Base-by-base conservation (phyloP, 2,113 vertebrate genomes). In the Charina bottae region DNA sequence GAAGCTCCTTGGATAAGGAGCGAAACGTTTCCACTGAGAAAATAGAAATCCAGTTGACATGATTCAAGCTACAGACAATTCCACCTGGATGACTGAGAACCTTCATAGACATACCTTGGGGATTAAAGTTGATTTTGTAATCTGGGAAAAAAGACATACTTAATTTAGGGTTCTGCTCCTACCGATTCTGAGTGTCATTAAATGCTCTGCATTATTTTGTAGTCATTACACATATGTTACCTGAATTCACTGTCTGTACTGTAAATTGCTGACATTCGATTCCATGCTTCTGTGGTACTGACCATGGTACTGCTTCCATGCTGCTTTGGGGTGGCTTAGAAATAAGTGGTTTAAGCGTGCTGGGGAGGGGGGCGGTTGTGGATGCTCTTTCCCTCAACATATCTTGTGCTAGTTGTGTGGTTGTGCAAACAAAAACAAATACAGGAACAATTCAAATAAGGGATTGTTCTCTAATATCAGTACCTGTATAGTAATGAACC, bases 291-390 rank as follows among this genome's bases (percentile, higher is more conserved):
- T 55, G 11, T 24, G 59, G 84, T 68, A 87, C 62, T 91, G 85
- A 86, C 59, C 83, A 64, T 91, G 85, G 62, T 91, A 78, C 85
- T 91, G 37, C 86, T 90, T 91, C 2, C 49, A 26, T 91, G 84
- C 23, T 42, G 7, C 60, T 87, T 37, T 46, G 62, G 6, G 54
- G 13, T 28, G 10, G 33, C 2, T 87, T 24, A 58, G 33, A 78
- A 84, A 37, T 56, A 78, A 46, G 17, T 23, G 62, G 56, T 56
- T 24, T 86, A 10, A 53, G n/a, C 55, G 53, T 26, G 55, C n/a
- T 87, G 17, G 53, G 13, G 1, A 68, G 49, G 12, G 6, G 19
- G 6, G 37, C 37, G 68, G 6, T 21, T 21, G 7, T 78, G 72
- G 17, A 37, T 78, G 72, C 33, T 56, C 26, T 78, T 72, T 46